Conservation (phyloP, 2,797 vertebrate species). For the Poeciliopsis presidionis region DNA sequence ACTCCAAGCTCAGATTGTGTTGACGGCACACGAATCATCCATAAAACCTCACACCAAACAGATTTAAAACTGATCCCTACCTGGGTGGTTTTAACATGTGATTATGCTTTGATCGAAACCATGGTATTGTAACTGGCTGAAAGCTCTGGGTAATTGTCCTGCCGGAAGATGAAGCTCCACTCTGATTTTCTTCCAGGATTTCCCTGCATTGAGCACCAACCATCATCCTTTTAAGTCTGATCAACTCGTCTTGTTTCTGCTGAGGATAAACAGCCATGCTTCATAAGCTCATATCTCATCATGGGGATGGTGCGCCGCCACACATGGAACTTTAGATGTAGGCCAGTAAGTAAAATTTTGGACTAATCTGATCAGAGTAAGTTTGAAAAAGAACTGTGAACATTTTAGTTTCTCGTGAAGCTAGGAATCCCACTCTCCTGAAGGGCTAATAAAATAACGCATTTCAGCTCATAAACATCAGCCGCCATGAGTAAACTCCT, state of each 20-base stretch:
- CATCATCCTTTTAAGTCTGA: neutral
- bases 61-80: neutral
- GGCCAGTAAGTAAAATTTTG: no score
- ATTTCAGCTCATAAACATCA: constrained; percentile 49
- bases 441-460: constrained; percentile 54
- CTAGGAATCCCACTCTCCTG: constrained; percentile 33
- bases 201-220: neutral
- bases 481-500: constrained; percentile 37
- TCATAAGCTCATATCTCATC: neutral
- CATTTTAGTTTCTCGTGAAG: constrained; percentile 55
- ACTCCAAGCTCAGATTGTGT: neutral
- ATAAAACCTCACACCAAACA: neutral
- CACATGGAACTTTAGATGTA: neutral
- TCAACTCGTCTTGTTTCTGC: neutral
- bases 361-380: no score
- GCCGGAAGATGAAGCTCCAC: no score
- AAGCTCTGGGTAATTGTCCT: neutral
- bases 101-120: neutral
- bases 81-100: neutral
- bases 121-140: neutral
- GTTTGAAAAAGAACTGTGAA: constrained; percentile 5
- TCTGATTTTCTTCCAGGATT: no score
- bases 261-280: neutral
- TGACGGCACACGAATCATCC: neutral
- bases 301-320: neutral